Base-by-base conservation (phyloP, 2,888 invertebrate genomes). In the Frankliniella fusca region DNA sequence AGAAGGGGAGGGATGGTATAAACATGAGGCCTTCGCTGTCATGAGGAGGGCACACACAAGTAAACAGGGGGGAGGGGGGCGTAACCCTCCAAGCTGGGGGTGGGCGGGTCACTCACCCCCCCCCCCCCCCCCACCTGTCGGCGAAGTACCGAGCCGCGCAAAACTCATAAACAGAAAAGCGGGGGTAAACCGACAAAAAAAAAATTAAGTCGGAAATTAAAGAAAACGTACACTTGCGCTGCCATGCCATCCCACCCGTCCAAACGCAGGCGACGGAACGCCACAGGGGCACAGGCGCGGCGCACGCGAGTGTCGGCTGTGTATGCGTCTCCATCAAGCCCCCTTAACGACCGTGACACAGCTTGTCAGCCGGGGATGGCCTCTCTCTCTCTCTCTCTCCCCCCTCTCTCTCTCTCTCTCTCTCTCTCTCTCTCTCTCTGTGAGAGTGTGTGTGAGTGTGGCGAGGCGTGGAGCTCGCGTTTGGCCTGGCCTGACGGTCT, bases 331-430 rank as follows among this genome's bases (percentile, higher is more conserved):
- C 70, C 70, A 76, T 76, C 70, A 76, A 76, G 70, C 23, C 70
- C 70, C 70, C 70, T 76, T 76, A 76, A 76, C 70, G 70, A 76
- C 70, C 70, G 70, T 76, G 70, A 76, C 70, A 76, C 70, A 23
- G 70, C 70, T 23, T 76, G 70, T 76, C 70, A 76, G 23, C 23
- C 70, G 27, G 38, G 12, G 70, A 76, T 76, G 70, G 70, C 27
- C 12, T 12, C n/a, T n/a, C n/a, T n/a, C 54, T 12, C 54, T 12
- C 15, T 54, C 15, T 15, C 15, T 9, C 50, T 9, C 50, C 50
- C 50, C 50, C 50, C 50, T 50, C 50, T 15, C 50, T 15, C 50
- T 50, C 50, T 15, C 50, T 20, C 15, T 12, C 54, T 20, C 54
- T 12, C 7, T 10, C 15, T 12, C 12, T 7, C 20, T 20, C 20